Conservation (phyloP, 1,140 invertebrate genomes). For the Drosophila persimilis region DNA sequence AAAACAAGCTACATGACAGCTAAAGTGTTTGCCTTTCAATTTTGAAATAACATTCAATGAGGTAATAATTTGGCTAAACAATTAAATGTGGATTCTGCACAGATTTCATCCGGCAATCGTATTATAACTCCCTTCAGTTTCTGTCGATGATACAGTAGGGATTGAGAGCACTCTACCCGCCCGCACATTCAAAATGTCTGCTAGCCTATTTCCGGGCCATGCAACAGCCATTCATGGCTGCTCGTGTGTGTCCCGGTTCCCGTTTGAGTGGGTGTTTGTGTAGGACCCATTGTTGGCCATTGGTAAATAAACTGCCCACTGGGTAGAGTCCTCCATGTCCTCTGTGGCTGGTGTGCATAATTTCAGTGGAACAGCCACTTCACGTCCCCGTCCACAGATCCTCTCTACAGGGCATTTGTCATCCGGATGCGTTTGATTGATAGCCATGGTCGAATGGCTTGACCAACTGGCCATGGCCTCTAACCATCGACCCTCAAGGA, state of each 20-base stretch:
- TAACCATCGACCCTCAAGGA: too few relatives aligned
- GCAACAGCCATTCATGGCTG: neutral
- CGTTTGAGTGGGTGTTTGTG: neutral
- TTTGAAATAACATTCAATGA: neutral
- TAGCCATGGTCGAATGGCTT: slow-evolving; percentile 19
- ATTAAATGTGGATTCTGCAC: slow-evolving; percentile 35
- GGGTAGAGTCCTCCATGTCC: neutral
- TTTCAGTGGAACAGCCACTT: slow-evolving; percentile 17
- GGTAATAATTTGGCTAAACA: slow-evolving; percentile 11
- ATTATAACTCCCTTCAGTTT: neutral
- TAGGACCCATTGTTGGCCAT: slow-evolving; percentile 3
- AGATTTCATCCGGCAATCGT: slow-evolving; percentile 31
- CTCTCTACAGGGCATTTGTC: slow-evolving; percentile 46
- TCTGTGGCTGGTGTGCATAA: slow-evolving; percentile 44
- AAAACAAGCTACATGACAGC: too few relatives aligned
- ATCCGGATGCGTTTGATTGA: slow-evolving; percentile 39
- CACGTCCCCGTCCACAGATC: neutral
- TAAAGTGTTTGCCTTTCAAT: too few relatives aligned
- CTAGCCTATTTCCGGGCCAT: slow-evolving; percentile 30
- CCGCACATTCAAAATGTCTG: slow-evolving; percentile 36
- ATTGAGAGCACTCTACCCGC: slow-evolving; percentile 17
- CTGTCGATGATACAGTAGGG: slow-evolving; percentile 12
- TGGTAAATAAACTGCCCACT: slow-evolving; percentile 35
- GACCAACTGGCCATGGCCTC: slow-evolving; percentile 14
- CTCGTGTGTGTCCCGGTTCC: neutral